A percentile compares a stretch with the other conserved stretches of the same genome.
Evolutionary conservation across 1,140 invertebrate species (phyloP).

Genomic region (Macrobrachium nipponense): DNA sequence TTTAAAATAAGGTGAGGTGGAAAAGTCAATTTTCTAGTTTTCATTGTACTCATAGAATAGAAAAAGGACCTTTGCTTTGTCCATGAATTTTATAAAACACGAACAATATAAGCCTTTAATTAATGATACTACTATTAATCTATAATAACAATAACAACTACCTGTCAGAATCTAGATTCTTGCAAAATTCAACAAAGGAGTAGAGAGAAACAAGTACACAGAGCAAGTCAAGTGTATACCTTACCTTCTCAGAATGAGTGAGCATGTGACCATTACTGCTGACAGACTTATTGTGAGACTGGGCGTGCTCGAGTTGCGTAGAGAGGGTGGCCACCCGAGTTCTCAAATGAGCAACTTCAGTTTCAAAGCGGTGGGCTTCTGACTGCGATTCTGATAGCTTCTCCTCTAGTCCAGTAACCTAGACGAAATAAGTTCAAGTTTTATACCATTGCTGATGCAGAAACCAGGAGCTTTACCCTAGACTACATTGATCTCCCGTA

Average conservation of each 20-base stretch:
- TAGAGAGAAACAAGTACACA: too few relatives aligned
- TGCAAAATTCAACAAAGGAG: too few relatives aligned
- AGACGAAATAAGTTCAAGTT: background rate
- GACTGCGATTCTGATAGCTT: slow-evolving; percentile 19
- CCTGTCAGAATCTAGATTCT: too few relatives aligned
- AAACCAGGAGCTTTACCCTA: background rate
- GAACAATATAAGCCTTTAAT: too few relatives aligned
- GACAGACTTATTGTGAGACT: background rate
- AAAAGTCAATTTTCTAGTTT: too few relatives aligned
- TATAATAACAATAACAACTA: too few relatives aligned
- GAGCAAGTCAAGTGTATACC: background rate
- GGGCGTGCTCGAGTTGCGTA: slow-evolving; percentile 30
- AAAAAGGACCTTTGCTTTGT: too few relatives aligned
- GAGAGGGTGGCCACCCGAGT: slow-evolving; percentile 22
- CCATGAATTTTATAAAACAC: too few relatives aligned
- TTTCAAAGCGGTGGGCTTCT: slow-evolving; percentile 1
- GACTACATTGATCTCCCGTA: too few relatives aligned
- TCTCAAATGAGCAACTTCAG: slow-evolving; percentile 5
- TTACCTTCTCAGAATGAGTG: slow-evolving; percentile 18
- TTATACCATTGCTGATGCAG: background rate
- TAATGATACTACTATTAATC: too few relatives aligned
- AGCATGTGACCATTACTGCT: background rate
- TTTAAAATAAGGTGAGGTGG: too few relatives aligned
- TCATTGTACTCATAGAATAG: too few relatives aligned
- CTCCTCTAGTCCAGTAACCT: slow-evolving; percentile 42